These are phyloP conservation scores for Megaceryle torquata DNA, from an alignment of 2,113 vertebrate species.

Conservation along the genomic window DNA sequence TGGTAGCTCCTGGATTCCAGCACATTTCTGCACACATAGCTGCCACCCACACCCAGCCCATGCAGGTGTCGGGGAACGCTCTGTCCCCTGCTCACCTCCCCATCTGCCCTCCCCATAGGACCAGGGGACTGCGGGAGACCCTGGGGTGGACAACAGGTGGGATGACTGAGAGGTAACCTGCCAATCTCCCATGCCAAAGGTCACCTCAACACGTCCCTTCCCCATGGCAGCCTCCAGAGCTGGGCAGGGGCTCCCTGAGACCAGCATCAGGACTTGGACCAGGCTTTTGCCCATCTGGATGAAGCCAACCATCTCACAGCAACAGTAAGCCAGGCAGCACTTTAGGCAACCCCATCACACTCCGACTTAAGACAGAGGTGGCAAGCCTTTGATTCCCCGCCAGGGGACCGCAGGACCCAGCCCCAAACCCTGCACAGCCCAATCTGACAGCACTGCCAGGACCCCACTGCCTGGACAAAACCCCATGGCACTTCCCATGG, in stretches of 20 bases:
- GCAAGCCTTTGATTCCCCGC: neutral
- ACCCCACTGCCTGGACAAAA: accelerated
- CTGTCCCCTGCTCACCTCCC: neutral
- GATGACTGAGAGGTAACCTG: neutral
- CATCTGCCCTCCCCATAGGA: neutral
- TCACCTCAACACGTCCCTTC: neutral
- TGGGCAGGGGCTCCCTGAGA: neutral
- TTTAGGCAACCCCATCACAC: neutral
- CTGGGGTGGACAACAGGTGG: neutral
- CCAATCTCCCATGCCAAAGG: neutral
- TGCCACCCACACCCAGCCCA: neutral
- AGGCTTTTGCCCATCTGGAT: too few species aligned
- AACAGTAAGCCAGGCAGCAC: neutral
- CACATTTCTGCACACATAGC: neutral
- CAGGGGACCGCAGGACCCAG: accelerated
- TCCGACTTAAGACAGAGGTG: accelerated
- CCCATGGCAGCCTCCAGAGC: accelerated
- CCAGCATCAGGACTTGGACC: neutral
- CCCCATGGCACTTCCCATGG: accelerated
- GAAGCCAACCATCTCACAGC: accelerated
- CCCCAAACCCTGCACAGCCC: accelerated
- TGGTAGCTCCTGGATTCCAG: neutral
- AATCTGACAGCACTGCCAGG: accelerated
- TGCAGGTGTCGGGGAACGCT: neutral
- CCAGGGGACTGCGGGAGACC: accelerated